Evolutionary conservation across 2,888 invertebrate genomes (phyloP).

Genomic region (Chrysotoxum bicinctum): DNA sequence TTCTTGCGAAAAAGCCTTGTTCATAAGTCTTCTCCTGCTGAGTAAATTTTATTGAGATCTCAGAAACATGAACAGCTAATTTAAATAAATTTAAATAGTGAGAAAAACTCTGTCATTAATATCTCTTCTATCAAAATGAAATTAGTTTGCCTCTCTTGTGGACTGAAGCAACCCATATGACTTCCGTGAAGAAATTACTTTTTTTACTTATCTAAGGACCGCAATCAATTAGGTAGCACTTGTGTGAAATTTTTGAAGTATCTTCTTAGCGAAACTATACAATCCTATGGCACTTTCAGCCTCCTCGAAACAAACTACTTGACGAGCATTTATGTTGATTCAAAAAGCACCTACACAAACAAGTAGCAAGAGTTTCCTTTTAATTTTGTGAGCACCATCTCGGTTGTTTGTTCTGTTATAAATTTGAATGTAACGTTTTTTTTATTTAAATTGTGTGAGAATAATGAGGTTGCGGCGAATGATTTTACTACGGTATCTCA

Average conservation of each 20-base stretch:
- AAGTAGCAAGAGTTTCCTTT: not conserved
- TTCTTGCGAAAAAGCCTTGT: no score
- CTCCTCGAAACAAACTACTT: conserved; percentile 16
- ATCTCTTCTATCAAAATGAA: not conserved
- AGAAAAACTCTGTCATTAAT: no score
- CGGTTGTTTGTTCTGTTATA: not conserved
- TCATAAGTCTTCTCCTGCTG: no score
- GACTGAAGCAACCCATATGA: not conserved
- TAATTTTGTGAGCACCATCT: not conserved
- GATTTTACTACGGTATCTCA: no score
- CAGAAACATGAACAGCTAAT: no score
- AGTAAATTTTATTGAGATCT: no score
- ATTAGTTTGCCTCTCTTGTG: not conserved
- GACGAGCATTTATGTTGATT: conserved; percentile 10
- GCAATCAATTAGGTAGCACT: conserved; percentile 26
- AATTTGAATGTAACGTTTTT: not conserved
- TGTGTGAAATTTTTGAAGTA: conserved; percentile 16
- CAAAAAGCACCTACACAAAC: not conserved
- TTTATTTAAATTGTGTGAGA: no score
- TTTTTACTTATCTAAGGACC: not conserved
- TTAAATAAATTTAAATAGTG: no score
- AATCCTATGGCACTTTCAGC: not conserved
- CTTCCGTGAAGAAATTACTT: not conserved
- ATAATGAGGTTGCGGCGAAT: no score
- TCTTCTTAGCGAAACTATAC: conserved; percentile 18